Evolutionary conservation across 2,113 vertebrate species (phyloP), one percentile per base, ranked within the genome.

Genomic region (Myocastor coypus): DNA sequence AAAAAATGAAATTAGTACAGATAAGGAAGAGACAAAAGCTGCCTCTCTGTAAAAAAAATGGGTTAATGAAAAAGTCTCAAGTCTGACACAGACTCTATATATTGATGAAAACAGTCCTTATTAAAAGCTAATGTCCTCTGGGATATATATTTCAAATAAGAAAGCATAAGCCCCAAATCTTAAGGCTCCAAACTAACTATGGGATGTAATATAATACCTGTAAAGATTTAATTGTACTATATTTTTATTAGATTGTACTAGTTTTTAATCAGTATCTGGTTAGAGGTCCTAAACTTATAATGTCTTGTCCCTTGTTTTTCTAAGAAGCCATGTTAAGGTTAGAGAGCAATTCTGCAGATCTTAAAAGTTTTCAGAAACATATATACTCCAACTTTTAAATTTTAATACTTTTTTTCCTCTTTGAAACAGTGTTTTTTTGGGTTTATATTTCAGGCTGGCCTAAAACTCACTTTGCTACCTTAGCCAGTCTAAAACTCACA

Each of bases 341-440:
- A 77, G 50, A 34, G 37, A 89, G 16, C 30, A 61, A 87, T 69
- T 97, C 30, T 81, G 17, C 3, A 88, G 61, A 97, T 94, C 12
- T 59, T 88, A 59, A 87, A 26, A 28, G 73, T 96, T 94, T 93
- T 75, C 69, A 87, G 68, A 61, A 95, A 77, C 42, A 95, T 0
- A 37, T 20, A 2, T 50, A 46, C 13, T 83, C 50, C 9, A 50
- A 34, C 19, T 55, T 81, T 26, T 19, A 28, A 78, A 94, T 86
- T 94, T 90, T 91, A 95, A 1, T 78, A 63, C 2, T 87, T 69
- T 34, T 34, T n/a, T 17, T 61, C 59, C 59, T 32, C 32, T 34
- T 66, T 69, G 16, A n/a, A 16, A n/a, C 17, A 69, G 68, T 2
- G 17, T 63, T 24, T 63, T 63, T n/a, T n/a, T 69, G 7, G 10